Conservation (phyloP, 2,113 vertebrate genomes). For the Labeo catla region DNA sequence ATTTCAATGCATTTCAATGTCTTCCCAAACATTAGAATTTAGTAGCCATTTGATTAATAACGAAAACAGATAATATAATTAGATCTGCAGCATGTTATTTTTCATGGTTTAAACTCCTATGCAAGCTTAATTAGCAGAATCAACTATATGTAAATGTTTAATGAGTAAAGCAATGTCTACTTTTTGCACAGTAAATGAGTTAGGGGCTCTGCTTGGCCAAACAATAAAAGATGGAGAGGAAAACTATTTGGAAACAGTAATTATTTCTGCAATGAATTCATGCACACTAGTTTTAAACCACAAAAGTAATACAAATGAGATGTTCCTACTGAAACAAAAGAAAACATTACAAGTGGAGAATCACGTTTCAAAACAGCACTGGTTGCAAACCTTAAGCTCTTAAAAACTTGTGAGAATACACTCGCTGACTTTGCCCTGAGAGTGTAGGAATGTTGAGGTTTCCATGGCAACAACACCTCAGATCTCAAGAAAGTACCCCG, state of each 20-base stretch:
- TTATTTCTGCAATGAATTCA: not conserved
- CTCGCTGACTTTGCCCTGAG: not conserved
- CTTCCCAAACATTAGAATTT: not conserved
- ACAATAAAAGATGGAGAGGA: not conserved
- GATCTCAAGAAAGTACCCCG: constrained; percentile 29
- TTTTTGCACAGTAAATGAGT: not conserved
- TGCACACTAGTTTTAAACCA: not conserved
- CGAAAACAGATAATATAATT: not conserved
- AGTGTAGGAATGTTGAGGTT: constrained; percentile 29
- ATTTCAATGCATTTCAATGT: constrained; percentile 3
- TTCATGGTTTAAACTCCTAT: not conserved
- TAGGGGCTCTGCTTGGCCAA: not conserved
- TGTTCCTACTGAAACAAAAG: not conserved
- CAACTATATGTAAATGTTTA: not conserved
- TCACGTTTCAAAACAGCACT: not conserved
- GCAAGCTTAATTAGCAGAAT: not conserved
- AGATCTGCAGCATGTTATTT: not conserved
- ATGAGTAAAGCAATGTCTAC: not conserved
- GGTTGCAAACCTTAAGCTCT: not conserved
- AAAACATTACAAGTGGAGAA: constrained; percentile 23
- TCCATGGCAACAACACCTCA: constrained; percentile 49
- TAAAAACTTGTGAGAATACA: constrained; percentile 19
- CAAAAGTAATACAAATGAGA: not conserved
- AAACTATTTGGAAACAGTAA: not conserved
- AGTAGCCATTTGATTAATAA: not conserved